Conservation (phyloP, 2,888 invertebrate species). For the Coleophora flavipennella region DNA sequence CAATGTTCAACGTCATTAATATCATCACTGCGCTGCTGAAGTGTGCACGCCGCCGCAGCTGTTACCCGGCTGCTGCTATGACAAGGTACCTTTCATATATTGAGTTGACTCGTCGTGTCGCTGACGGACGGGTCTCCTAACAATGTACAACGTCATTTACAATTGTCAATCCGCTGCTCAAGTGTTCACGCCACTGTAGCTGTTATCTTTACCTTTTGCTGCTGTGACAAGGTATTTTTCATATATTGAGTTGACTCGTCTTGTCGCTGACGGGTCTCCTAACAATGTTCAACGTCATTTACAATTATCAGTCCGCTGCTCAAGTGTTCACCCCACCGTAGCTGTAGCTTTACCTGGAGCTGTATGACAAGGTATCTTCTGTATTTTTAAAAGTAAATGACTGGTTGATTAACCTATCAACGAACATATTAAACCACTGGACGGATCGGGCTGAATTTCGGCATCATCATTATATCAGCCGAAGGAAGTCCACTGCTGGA, state of each 20-base stretch:
- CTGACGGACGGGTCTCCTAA: slow-evolving; percentile 84
- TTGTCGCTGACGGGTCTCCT: slow-evolving; percentile 86
- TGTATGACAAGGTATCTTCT: too few species aligned
- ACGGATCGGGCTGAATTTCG: too few species aligned
- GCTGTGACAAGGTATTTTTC: too few species aligned
- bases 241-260: too few species aligned
- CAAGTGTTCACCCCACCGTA: slow-evolving; percentile 77
- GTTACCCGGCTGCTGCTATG: too few species aligned
- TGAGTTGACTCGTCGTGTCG: slow-evolving; percentile 81
- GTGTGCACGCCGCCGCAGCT: slow-evolving; percentile 76
- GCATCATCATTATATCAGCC: too few species aligned
- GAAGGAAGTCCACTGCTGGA: too few species aligned
- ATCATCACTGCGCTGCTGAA: slow-evolving; percentile 69
- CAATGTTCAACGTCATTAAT: slow-evolving; percentile 84
- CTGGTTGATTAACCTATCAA: too few species aligned
- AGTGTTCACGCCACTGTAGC: slow-evolving; percentile 76
- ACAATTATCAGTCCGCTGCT: slow-evolving; percentile 74
- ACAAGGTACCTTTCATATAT: too few species aligned
- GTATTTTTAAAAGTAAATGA: too few species aligned
- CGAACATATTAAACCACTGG: too few species aligned
- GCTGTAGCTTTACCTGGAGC: slow-evolving; percentile 39
- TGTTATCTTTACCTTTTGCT: too few species aligned
- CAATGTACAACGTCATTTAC: slow-evolving; percentile 84
- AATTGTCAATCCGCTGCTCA: slow-evolving; percentile 69
- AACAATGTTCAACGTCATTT: slow-evolving; percentile 83